Percentiles rank a stretch among this genome's conserved stretches.
Evolutionary conservation across 2,797 vertebrate genomes (phyloP).

Genomic region (Chaetodon trifasciatus): DNA sequence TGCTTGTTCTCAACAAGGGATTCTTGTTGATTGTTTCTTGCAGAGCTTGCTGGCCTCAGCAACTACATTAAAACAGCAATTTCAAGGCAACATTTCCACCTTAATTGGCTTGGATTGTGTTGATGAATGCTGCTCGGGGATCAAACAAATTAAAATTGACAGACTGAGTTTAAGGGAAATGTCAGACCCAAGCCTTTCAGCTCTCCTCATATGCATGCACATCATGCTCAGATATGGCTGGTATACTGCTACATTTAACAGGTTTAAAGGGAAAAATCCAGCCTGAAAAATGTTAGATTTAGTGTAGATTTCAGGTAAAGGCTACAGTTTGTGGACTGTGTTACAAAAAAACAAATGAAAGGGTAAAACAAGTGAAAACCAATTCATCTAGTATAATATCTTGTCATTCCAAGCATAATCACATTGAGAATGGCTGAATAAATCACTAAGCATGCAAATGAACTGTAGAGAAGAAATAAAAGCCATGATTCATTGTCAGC

Average conservation of each 20-base stretch:
- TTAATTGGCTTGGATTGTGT: constrained; percentile 11
- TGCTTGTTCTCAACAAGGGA: constrained; percentile 2
- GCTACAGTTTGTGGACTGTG: not conserved
- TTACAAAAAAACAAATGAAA: not conserved
- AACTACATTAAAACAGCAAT: not conserved
- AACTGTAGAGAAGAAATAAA: constrained; percentile 9
- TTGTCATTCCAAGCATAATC: constrained; percentile 9
- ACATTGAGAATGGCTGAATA: constrained; percentile 14
- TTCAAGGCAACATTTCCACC: constrained; percentile 11
- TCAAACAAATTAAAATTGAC: constrained; percentile 20
- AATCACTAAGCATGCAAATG: constrained; percentile 31
- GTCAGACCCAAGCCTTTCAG: constrained; percentile 11
- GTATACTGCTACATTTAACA: not conserved
- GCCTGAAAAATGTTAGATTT: not conserved
- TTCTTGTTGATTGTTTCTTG: constrained; percentile 9
- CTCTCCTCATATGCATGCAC: not conserved
- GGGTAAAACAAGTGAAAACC: not conserved
- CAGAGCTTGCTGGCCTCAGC: not conserved
- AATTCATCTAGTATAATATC: not conserved
- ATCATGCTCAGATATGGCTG: not conserved
- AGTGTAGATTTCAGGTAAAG: constrained; percentile 3
- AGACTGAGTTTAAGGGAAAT: constrained; percentile 21
- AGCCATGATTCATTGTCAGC: constrained; percentile 7
- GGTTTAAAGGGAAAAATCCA: not conserved
- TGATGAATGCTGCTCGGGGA: not conserved